Conservation (phyloP, 1,140 invertebrate genomes). For the Aporrectodea caliginosa region DNA sequence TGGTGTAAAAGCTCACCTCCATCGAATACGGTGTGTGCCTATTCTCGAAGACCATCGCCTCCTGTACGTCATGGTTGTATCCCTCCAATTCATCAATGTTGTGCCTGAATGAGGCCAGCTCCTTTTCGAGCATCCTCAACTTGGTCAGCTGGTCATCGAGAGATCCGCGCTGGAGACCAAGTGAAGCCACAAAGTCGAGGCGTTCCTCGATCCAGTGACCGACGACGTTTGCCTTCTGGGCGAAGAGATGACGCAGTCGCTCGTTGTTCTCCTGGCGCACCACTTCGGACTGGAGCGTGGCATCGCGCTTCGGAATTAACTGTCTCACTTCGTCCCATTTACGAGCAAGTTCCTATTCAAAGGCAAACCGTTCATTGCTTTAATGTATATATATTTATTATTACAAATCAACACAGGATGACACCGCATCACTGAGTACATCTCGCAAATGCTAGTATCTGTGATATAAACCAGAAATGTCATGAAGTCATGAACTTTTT, state of each 20-base stretch:
- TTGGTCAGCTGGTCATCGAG: slow-evolving; percentile 78
- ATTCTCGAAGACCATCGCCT: slow-evolving; percentile 99
- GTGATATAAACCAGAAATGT: too few relatives aligned
- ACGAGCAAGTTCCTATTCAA: slow-evolving; percentile 75
- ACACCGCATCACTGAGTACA: too few relatives aligned
- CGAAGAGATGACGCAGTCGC: slow-evolving; percentile 90
- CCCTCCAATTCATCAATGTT: slow-evolving; percentile 98
- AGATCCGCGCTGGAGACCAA: slow-evolving; percentile 50
- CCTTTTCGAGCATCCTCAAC: slow-evolving; percentile 90
- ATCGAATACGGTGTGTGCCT: slow-evolving; percentile 98
- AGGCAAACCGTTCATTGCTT: not conserved
- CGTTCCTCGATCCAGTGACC: slow-evolving; percentile 98
- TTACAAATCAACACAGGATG: too few relatives aligned
- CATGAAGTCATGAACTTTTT: too few relatives aligned
- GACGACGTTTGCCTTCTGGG: slow-evolving; percentile 92
- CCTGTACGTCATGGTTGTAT: slow-evolving; percentile 97
- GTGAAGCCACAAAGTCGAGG: slow-evolving; percentile 84
- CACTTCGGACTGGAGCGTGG: slow-evolving; percentile 85
- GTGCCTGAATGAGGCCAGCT: slow-evolving; percentile 72
- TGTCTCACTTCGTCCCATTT: slow-evolving; percentile 96
- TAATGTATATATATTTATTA: too few relatives aligned
- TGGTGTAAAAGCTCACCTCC: slow-evolving; percentile 74
- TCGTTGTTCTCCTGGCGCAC: slow-evolving; percentile 97
- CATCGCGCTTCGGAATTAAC: slow-evolving; percentile 90
- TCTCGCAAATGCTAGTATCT: too few relatives aligned